phyloP scores from a whole-genome alignment of 1,140 invertebrate species.

The Drosophila subobscura region DNA sequence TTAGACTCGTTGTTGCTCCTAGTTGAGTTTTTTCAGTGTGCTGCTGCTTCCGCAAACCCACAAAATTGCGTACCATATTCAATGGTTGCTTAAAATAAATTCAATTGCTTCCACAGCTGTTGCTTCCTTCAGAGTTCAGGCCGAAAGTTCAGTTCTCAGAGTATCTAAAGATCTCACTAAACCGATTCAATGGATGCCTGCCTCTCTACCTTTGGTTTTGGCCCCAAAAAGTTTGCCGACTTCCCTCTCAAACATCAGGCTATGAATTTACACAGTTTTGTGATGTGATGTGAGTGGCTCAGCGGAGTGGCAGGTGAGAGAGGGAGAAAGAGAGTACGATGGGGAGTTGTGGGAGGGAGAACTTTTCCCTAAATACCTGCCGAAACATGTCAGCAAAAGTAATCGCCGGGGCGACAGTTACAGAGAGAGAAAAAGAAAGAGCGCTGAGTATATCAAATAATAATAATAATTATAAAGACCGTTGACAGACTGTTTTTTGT shows the following conservation, averaged over 20 bases:
- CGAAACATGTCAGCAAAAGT: slow-evolving; percentile 52
- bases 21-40: too few species aligned
- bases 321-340: slow-evolving; percentile 10
- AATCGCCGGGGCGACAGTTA: slow-evolving; percentile 1
- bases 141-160: too few species aligned
- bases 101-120: too few species aligned
- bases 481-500: slow-evolving; percentile 2
- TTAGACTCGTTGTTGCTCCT: too few species aligned
- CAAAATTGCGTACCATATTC: too few species aligned
- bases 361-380: slow-evolving; percentile 51
- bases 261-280: slow-evolving; percentile 67
- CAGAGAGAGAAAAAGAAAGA: not conserved
- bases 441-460: not conserved
- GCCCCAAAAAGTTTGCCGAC: slow-evolving; percentile 38
- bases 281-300: too few species aligned
- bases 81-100: too few species aligned
- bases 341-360: slow-evolving; percentile 7
- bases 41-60: too few species aligned
- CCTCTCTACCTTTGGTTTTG: too few species aligned
- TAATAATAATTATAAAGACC: slow-evolving; percentile 44
- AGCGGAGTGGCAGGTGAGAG: slow-evolving; percentile 1
- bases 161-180: too few species aligned
- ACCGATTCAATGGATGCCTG: too few species aligned
- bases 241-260: slow-evolving; percentile 37
- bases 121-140: too few species aligned